phyloP scores from a whole-genome alignment of 2,797 vertebrate species.

The Meriones psammophilus region DNA sequence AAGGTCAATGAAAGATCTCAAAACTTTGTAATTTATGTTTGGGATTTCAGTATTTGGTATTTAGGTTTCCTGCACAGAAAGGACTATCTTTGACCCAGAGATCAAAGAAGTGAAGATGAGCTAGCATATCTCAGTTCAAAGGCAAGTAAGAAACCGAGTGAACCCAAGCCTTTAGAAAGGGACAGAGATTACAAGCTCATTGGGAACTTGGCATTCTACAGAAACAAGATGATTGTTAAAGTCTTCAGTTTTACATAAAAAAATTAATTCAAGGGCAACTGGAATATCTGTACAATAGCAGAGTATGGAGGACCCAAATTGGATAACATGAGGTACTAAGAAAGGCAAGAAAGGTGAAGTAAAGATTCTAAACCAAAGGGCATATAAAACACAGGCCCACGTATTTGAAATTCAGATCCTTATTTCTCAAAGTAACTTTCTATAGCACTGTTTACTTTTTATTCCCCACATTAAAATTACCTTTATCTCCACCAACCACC shows the following conservation, averaged over 20 bases:
- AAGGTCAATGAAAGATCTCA: not conserved
- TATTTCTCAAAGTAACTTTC: conserved; percentile 60
- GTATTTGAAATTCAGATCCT: conserved; percentile 52
- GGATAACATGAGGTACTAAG: not conserved
- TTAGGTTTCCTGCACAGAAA: not conserved
- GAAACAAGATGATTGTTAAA: conserved; percentile 25
- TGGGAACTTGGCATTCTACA: conserved; percentile 38
- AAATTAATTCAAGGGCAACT: conserved; percentile 16
- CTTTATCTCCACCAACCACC: not conserved
- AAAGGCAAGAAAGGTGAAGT: not conserved
- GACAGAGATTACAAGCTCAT: not conserved
- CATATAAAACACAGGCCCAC: not conserved
- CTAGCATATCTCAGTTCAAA: conserved; percentile 8
- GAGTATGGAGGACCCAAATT: not conserved
- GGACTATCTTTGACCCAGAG: conserved; percentile 1
- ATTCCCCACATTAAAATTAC: not conserved
- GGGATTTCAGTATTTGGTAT: not conserved
- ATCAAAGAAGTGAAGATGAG: conserved; percentile 34
- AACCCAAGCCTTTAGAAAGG: conserved; percentile 28
- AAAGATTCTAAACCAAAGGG: conserved; percentile 22
- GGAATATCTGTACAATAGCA: conserved; percentile 12
- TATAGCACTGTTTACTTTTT: conserved; percentile 10
- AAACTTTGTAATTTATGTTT: not conserved
- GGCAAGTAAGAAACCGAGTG: not conserved
- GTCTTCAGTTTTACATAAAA: conserved; percentile 30